phyloP scores from a whole-genome alignment of 2,797 vertebrate genomes.

The Enteromius afrohamiltoni region DNA sequence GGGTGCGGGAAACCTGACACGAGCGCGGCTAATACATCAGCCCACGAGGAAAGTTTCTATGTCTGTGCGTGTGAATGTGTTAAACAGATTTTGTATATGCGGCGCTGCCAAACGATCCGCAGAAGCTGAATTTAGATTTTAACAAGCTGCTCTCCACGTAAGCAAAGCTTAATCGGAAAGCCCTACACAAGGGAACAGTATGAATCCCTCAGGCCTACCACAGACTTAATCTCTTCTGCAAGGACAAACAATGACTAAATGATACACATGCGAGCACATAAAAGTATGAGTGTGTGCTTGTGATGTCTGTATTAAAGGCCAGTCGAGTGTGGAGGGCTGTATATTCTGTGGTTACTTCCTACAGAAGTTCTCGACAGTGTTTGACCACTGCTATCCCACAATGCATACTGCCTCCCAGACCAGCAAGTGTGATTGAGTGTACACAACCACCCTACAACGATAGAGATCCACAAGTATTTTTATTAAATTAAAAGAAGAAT shows the following conservation, averaged over 20 bases:
- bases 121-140: conserved; percentile 48
- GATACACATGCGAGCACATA: neutral
- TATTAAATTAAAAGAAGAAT: too few relatives aligned
- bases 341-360: conserved; percentile 21
- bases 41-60: conserved; percentile 29
- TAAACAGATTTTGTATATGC: conserved; percentile 32
- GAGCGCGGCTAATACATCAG: neutral
- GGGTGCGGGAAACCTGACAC: conserved; percentile 11
- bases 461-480: too few relatives aligned
- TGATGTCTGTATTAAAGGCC: neutral
- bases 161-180: conserved; percentile 25
- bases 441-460: too few relatives aligned
- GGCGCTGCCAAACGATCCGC: conserved; percentile 24
- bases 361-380: neutral
- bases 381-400: conserved; percentile 30
- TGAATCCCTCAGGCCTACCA: conserved; percentile 12
- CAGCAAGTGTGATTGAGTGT: neutral
- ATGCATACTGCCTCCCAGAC: conserved; percentile 7
- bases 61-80: conserved; percentile 14
- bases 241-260: conserved; percentile 25
- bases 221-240: conserved; percentile 13
- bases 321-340: conserved; percentile 8
- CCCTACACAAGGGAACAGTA: conserved; percentile 10
- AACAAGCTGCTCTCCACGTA: conserved; percentile 30
- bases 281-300: neutral